phyloP scores from a whole-genome alignment of 2,113 vertebrate species.

The Rhea americana region DNA sequence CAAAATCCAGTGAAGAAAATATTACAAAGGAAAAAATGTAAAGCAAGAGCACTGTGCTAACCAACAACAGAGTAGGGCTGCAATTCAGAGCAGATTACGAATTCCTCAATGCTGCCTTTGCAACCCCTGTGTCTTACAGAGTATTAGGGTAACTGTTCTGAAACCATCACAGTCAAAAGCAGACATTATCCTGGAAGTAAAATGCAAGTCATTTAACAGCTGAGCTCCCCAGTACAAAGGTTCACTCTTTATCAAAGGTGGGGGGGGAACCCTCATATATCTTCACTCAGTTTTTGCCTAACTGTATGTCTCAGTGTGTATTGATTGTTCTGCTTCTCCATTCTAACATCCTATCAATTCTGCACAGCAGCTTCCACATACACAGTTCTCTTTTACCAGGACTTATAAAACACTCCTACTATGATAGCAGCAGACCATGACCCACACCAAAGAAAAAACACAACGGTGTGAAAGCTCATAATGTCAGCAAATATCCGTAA shows the following conservation, averaged over 20 bases:
- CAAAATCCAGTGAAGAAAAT: constrained; percentile 7
- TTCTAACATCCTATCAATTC: not conserved
- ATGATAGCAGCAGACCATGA: constrained; percentile 19
- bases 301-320: not conserved
- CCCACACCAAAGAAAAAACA: not conserved
- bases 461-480: not conserved
- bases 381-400: not conserved
- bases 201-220: not conserved
- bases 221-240: not conserved
- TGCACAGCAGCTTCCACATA: not conserved
- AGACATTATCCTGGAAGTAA: constrained; percentile 5
- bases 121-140: not conserved
- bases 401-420: not conserved
- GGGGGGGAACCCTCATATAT: not conserved
- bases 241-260: not conserved
- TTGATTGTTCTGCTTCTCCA: not conserved
- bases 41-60: not conserved
- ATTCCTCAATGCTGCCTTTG: not conserved
- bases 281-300: not conserved
- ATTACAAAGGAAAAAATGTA: not conserved
- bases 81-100: constrained; percentile 29
- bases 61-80: not conserved
- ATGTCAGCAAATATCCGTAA: constrained; percentile 1
- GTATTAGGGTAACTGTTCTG: not conserved
- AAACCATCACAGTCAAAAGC: not conserved